Conservation (phyloP, 2,888 invertebrate genomes). For the Morpho achilles region DNA sequence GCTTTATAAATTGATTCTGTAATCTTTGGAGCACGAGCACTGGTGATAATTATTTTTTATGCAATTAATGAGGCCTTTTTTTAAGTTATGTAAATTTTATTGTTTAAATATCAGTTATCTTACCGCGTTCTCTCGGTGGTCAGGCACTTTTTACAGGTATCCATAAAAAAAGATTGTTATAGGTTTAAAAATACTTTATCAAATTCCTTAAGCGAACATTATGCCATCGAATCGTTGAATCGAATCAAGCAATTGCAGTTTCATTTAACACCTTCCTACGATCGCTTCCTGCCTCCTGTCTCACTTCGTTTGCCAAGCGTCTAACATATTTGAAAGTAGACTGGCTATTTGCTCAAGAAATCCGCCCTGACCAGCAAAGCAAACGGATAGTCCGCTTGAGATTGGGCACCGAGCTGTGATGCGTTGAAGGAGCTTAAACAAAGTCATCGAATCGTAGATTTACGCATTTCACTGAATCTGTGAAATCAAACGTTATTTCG, state of each 20-base stretch:
- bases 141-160: too few species aligned
- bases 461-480: slow-evolving; percentile 12
- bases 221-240: neutral
- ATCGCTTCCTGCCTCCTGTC: slow-evolving; percentile 1
- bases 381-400: slow-evolving; percentile 48
- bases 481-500: slow-evolving; percentile 24
- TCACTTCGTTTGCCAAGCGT: slow-evolving; percentile 23
- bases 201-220: too few species aligned
- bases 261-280: neutral
- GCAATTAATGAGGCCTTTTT: too few species aligned
- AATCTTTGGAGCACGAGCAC: too few species aligned
- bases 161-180: too few species aligned
- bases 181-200: too few species aligned
- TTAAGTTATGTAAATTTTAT: too few species aligned
- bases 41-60: too few species aligned
- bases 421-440: slow-evolving; percentile 39
- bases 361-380: slow-evolving; percentile 48
- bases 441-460: slow-evolving; percentile 21
- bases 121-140: too few species aligned
- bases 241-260: neutral
- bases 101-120: too few species aligned
- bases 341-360: slow-evolving; percentile 51
- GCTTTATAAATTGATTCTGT: too few species aligned
- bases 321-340: slow-evolving; percentile 34
- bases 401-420: slow-evolving; percentile 38